These are phyloP conservation scores for Gymnobelideus leadbeateri DNA, from an alignment of 2,113 vertebrate species.

Conservation along the genomic window DNA sequence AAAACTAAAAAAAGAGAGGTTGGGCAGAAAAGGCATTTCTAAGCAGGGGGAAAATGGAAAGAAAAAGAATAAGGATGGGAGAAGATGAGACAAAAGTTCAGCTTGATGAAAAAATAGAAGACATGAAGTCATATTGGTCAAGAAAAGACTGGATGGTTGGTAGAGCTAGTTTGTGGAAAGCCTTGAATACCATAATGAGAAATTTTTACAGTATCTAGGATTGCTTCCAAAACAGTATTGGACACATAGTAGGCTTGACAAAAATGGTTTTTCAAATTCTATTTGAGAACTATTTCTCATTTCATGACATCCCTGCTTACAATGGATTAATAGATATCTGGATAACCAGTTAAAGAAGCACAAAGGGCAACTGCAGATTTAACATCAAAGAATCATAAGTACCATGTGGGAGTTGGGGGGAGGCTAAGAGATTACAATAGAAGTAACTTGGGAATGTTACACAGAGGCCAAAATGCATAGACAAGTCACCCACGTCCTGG, in stretches of 20 bases:
- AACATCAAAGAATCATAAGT: not conserved
- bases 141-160: not conserved
- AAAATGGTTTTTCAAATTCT: not conserved
- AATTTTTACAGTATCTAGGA: not conserved
- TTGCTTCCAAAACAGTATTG: not conserved
- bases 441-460: not conserved
- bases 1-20: not conserved
- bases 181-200: not conserved
- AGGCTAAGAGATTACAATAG: constrained; percentile 33
- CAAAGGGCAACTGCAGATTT: not conserved
- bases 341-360: not conserved
- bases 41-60: not conserved
- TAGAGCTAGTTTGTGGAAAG: not conserved
- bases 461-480: constrained; percentile 15
- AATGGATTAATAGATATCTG: not conserved
- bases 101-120: not conserved
- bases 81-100: not conserved
- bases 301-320: not conserved
- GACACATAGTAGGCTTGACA: not conserved
- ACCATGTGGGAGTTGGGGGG: not conserved
- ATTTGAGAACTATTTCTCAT: not conserved
- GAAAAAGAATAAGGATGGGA: not conserved
- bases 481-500: not conserved
- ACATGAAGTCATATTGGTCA: not conserved
- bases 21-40: not conserved